Evolutionary conservation across 2,888 invertebrate species (phyloP), one percentile per base, ranked within the genome.

Genomic region (Aethes cnicana): DNA sequence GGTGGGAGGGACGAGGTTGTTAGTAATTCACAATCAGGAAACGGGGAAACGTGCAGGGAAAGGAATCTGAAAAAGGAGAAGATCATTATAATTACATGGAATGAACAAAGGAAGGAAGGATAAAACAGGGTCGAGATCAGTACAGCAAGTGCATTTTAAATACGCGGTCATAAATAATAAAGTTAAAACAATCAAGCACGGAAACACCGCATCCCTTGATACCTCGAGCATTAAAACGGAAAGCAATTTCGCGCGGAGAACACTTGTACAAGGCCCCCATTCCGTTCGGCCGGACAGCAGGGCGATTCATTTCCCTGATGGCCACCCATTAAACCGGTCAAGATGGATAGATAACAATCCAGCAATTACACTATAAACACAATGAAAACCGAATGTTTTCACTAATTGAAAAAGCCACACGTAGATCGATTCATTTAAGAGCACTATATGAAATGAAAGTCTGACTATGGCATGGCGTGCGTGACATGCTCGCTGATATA

Each of bases 401-500:
- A 81, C 82, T 87, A 88, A 89, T 89, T 88, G 86, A 88, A 87
- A 86, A 84, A 78, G 80, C 81, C 79, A 70, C 77, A 73, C 72
- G 64, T 66, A 70, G 69, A 79, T 84, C 82, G 82, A 85, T 83
- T 74, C 73, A 73, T 82, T 79, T 75, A 69, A 79, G 78, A 78
- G 83, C 87, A 88, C 88, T 88, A 82, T 87, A 83, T 85, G 80
- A 87, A 87, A 88, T 87, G 82, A 87, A 85, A 80, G 74, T 75
- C 63, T 63, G 71, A 65, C 68, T 62, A 63, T 64, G 63, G 62
- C 68, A 70, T 78, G 69, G 72, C 77, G 81, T 81, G 80, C 85
- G 74, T 72, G 75, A 71, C 80, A 64, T 68, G 73, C 56, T 42
- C 54, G 54, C 55, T 84, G 84, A 85, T 81, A 73, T 82, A 86